A percentile compares a stretch with the other conserved stretches of the same genome.
phyloP scores from a whole-genome alignment of 2,888 invertebrate species.

The Hesperia comma region DNA sequence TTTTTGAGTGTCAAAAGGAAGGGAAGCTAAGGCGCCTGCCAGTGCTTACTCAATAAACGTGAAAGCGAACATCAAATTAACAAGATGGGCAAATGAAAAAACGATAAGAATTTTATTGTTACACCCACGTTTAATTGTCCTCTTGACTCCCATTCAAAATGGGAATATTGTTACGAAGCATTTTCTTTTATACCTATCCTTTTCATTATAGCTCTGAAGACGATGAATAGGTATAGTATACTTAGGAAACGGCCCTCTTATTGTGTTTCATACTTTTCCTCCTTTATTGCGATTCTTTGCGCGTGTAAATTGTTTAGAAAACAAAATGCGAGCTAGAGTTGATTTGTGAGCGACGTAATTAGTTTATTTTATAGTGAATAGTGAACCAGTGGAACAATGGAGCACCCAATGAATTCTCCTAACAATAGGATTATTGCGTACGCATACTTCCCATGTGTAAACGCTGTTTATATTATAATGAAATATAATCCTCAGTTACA shows the following conservation, averaged over 20 bases:
- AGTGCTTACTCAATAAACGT: not conserved
- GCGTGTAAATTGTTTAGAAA: conserved; percentile 36
- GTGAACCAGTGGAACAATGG: conserved; percentile 18
- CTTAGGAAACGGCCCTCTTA: conserved; percentile 25
- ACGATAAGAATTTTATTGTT: conserved; percentile 23
- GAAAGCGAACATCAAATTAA: conserved; percentile 26
- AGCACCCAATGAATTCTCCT: conserved; percentile 3
- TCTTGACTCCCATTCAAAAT: conserved; percentile 36
- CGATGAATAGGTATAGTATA: conserved; percentile 35
- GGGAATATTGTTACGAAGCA: conserved; percentile 30
- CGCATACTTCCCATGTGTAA: conserved; percentile 7
- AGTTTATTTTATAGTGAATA: conserved; percentile 25
- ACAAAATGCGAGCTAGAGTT: conserved; percentile 26
- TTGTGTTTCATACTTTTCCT: conserved; percentile 18
- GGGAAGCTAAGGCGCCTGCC: too few species aligned
- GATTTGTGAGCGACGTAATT: conserved; percentile 25
- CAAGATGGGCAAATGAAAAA: conserved; percentile 28
- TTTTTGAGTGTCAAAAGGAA: too few species aligned
- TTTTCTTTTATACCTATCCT: conserved; percentile 24
- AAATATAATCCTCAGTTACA: conserved; percentile 4
- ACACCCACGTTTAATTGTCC: conserved; percentile 34
- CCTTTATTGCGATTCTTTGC: conserved; percentile 24
- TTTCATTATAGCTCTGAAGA: conserved; percentile 36
- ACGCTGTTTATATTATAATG: conserved; percentile 2
- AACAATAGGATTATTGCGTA: conserved; percentile 22